These are phyloP conservation scores for Dorcus parallelipipedus DNA, from an alignment of 2,888 invertebrate species.

Conservation along the genomic window DNA sequence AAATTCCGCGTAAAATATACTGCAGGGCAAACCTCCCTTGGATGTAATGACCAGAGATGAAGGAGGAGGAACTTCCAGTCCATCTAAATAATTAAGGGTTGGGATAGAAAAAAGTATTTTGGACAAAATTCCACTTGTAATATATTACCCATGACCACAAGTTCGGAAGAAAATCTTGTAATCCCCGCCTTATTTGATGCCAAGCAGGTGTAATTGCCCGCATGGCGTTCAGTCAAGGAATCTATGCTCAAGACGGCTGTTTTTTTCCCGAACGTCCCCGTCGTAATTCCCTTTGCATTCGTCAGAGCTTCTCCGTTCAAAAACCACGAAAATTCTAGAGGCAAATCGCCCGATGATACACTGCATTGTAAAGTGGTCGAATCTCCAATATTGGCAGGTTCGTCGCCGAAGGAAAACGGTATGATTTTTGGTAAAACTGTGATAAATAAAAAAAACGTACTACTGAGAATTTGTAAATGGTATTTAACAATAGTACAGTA, in stretches of 20 bases:
- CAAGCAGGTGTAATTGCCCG: slow-evolving; percentile 57
- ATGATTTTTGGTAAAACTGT: slow-evolving; percentile 75
- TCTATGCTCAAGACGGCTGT: slow-evolving; percentile 63
- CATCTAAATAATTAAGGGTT: too few relatives aligned
- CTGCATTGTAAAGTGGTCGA: slow-evolving; percentile 55
- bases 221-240: slow-evolving; percentile 52
- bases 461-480: slow-evolving; percentile 1
- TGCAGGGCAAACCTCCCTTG: too few relatives aligned
- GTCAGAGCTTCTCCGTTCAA: slow-evolving; percentile 60
- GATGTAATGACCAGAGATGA: too few relatives aligned
- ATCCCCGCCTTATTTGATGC: slow-evolving; percentile 55
- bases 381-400: slow-evolving; percentile 54
- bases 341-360: slow-evolving; percentile 71
- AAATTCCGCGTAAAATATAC: too few relatives aligned
- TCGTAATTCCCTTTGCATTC: slow-evolving; percentile 47
- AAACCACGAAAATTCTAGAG: slow-evolving; percentile 72
- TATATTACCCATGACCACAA: slow-evolving; percentile 55
- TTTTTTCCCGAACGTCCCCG: slow-evolving; percentile 62
- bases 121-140: background rate
- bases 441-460: slow-evolving; percentile 27
- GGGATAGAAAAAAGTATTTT: too few relatives aligned
- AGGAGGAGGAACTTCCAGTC: too few relatives aligned
- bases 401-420: slow-evolving; percentile 71
- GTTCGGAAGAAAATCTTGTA: slow-evolving; percentile 50
- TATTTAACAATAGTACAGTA: background rate